A percentile compares a stretch with the other conserved stretches of the same genome.
These are phyloP conservation scores for Bombus balteatus DNA, from an alignment of 1,140 invertebrate species.

Conservation along the genomic window DNA sequence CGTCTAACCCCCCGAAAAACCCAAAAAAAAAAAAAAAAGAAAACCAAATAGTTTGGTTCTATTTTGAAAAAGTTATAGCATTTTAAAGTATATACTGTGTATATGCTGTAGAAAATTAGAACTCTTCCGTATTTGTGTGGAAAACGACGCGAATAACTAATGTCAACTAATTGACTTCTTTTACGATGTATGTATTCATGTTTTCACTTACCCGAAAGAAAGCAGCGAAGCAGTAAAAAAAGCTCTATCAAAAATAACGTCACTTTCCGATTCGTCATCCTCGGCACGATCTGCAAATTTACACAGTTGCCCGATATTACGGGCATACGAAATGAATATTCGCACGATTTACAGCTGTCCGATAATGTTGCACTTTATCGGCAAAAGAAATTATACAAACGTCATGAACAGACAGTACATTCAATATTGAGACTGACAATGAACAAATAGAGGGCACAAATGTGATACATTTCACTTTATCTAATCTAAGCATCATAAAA, in stretches of 20 bases:
- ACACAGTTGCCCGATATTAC: not conserved
- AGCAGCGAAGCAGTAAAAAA: not conserved
- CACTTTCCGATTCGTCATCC: not conserved
- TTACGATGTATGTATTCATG: not conserved
- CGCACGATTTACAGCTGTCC: not conserved
- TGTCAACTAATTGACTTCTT: not conserved
- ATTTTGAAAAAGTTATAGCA: too few species aligned
- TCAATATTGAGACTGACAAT: not conserved
- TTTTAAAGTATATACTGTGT: not conserved
- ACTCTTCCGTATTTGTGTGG: not conserved
- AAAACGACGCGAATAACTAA: not conserved
- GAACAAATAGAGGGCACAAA: not conserved
- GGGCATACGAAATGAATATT: not conserved
- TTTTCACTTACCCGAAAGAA: constrained; percentile 10
- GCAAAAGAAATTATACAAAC: constrained; percentile 1
- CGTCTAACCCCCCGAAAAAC: too few species aligned
- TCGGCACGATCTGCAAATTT: not conserved
- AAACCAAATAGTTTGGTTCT: too few species aligned
- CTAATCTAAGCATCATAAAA: constrained; percentile 29
- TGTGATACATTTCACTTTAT: constrained; percentile 14
- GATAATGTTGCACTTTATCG: not conserved
- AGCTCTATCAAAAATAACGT: not conserved
- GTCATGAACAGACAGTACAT: not conserved
- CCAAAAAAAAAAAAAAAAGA: too few species aligned
- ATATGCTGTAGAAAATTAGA: not conserved